A percentile compares a stretch with the other conserved stretches of the same genome.
These are phyloP conservation scores for Halocynthia aurantium DNA, from an alignment of 23 tunicate genomes.

Conservation along the genomic window DNA sequence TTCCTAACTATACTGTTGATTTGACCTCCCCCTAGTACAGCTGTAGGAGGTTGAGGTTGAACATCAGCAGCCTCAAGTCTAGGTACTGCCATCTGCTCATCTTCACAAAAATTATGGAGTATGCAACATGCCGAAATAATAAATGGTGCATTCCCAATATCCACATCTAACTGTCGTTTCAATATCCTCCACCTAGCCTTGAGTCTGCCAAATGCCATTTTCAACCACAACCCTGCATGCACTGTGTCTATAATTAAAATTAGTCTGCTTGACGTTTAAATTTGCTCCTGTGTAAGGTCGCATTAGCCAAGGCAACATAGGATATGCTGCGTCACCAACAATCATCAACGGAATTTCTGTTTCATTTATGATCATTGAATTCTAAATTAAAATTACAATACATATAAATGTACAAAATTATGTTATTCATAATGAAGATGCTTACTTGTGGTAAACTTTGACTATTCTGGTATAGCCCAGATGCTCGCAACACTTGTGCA, in stretches of 20 bases:
- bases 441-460: conserved; percentile 1
- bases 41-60: conserved; percentile 4
- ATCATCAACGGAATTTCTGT: conserved; percentile 27
- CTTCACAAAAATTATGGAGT: conserved; percentile 23
- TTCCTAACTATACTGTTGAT: too few relatives aligned
- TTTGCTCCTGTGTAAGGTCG: conserved; percentile 18
- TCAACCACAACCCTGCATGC: too few relatives aligned
- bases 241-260: too few relatives aligned
- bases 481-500: conserved; percentile 5
- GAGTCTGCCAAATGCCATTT: too few relatives aligned
- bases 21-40: too few relatives aligned
- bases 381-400: too few relatives aligned
- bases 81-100: background rate
- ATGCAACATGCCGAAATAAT: conserved; percentile 34
- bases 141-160: conserved; percentile 6
- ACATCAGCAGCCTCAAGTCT: too few relatives aligned
- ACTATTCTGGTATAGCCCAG: too few relatives aligned
- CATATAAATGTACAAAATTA: too few relatives aligned
- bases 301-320: conserved; percentile 33
- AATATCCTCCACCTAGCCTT: too few relatives aligned
- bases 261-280: conserved; percentile 3
- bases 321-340: conserved; percentile 38
- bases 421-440: background rate
- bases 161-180: conserved; percentile 14
- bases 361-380: conserved; percentile 16